Base-by-base conservation (phyloP, 2,888 invertebrate genomes). In the Spicauda simplicius region DNA sequence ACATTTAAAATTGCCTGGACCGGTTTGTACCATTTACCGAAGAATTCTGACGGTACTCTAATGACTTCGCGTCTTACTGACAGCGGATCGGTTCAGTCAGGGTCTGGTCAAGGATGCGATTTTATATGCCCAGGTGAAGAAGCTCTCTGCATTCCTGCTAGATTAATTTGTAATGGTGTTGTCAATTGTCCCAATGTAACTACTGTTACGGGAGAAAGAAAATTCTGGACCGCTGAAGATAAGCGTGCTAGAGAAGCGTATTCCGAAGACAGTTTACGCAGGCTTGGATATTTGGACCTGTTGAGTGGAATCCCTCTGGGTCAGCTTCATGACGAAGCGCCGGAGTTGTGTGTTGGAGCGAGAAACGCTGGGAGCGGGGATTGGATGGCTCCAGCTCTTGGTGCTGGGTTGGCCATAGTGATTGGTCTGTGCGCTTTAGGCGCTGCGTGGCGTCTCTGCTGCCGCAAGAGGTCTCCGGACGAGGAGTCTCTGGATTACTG, bases 1-100 rank as follows among this genome's bases (percentile, higher is more conserved):
- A 96, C 97, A 12, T 98, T 98, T 81, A 97, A 97, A 81, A 96
- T 98, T 45, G 97, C 97, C 14, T 98, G 98, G 98, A 98, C 97
- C 2, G 98, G 98, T 76, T 93, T 98, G 52, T 97, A 96, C 80
- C 97, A 97, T 84, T 90, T 98, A 75, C 97, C 97, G 0, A 95
- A 97, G 74, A 97, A 97, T 85, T 95, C 96, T 19, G 97, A 97
- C 74, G 97, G 97, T 0, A 95, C 96, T 25, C 84, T 96, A 48
- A 96, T 97, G 94, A 96, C 97, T 0, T 97, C 97, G 41, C 95
- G 96, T 71, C 87, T 97, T 61, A 96, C 95, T 41, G 96, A 96
- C 77, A 94, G 94, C 64, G 93, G 90, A 45, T 70, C 71, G 16
- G 80, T 81, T 7, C 86, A 88, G 65, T 72, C 85, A 25, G 91